These are phyloP conservation scores for Campoletis raptor DNA, from an alignment of 2,888 invertebrate species.

Conservation along the genomic window DNA sequence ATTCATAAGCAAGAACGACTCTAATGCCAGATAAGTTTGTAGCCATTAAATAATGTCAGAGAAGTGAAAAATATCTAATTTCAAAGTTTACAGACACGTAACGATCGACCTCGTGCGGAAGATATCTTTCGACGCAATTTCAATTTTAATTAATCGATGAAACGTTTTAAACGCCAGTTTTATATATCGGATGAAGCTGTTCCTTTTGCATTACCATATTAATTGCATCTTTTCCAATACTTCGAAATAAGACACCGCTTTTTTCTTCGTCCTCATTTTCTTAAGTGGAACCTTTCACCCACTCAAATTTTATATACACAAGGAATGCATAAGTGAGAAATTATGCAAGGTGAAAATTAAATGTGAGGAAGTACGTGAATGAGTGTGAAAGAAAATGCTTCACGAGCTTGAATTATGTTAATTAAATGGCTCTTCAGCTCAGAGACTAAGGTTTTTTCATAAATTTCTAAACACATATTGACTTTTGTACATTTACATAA, in stretches of 20 bases:
- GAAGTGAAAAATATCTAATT: conserved; percentile 33
- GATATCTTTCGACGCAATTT: conserved; percentile 72
- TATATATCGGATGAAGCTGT: conserved; percentile 62
- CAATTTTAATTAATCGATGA: conserved; percentile 74
- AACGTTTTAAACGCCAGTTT: conserved; percentile 71
- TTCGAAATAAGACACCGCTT: conserved; percentile 9
- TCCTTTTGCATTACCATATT: conserved; percentile 18
- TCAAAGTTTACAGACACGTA: conserved; percentile 52
- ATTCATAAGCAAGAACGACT: conserved; percentile 36
- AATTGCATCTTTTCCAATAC: conserved; percentile 10
- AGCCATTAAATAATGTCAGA: conserved; percentile 42
- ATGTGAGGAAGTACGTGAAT: neutral
- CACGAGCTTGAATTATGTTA: neutral
- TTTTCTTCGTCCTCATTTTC: neutral
- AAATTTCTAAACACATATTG: neutral
- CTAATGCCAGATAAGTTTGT: conserved; percentile 25
- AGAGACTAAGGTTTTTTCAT: neutral
- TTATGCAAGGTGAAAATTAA: neutral
- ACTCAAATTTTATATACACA: neutral
- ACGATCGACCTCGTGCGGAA: conserved; percentile 60
- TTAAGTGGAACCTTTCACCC: neutral
- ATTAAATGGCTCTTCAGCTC: neutral
- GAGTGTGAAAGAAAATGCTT: conserved; percentile 1
- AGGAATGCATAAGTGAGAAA: neutral
- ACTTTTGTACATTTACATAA: neutral